Evolutionary conservation across 1,140 invertebrate species (phyloP), one percentile per base, ranked within the genome.

Genomic region (Halyomorpha halys): DNA sequence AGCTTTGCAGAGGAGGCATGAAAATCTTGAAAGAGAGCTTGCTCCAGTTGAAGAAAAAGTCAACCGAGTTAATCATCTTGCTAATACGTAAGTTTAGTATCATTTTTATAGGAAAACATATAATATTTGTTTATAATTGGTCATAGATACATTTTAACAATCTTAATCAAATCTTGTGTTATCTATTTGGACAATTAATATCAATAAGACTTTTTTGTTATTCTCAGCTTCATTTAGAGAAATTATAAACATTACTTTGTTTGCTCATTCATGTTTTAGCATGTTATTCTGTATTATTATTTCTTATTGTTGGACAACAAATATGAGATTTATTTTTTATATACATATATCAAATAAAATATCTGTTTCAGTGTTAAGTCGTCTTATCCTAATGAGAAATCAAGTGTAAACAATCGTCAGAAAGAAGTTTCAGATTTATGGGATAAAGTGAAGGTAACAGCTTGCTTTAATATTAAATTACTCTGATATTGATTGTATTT

Each of bases 11-110:
- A 78, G 93, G 15, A 78, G 89, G 27, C 93, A 96, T 75, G 87
- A 93, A 69, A 88, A 95, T 75, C 76, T 96, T 14, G 92, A 95
- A 74, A 74, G 91, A 34, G 93, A 96, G 76, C 75, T 96, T 30
- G 86, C 90, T 9, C 92, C 93, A 1, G 82, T 96, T 2, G 83
- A 91, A 74, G 92, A 97, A 68, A 94, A 93, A 76, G 89, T 93
- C 19, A 82, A 83, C 59, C 82, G 89, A 69, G 89, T 94, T 0
- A 85, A 86, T 68, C 76, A 90, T 49, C 74, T 94, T 13, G 91
- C 89, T 0, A 89, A 87, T 73, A 84, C 83, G 79, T 85, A 75
- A 82, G 82, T 76, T 53, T 56, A 1, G 1, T 6, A 13, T 13
- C 16, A 49, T 49, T 18, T n/a, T n/a, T n/a, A n/a, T n/a, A 49